phyloP scores from a whole-genome alignment of 2,888 invertebrate genomes.

The Dasypogon diadema region DNA sequence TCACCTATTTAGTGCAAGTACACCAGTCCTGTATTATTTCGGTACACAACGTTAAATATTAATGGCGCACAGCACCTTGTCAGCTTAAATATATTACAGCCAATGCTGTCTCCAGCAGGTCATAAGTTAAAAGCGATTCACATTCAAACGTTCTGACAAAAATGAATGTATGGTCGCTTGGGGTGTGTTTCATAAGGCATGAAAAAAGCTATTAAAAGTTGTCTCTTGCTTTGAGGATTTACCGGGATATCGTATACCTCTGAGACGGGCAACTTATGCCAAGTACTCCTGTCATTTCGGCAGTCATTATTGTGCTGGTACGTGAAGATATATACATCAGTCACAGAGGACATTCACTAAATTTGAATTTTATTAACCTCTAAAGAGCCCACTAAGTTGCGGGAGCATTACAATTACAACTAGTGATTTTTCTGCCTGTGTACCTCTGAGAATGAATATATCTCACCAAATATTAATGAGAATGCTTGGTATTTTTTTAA shows the following conservation, averaged over 20 bases:
- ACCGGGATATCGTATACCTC: conserved; percentile 3
- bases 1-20: conserved; percentile 20
- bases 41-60: conserved; percentile 13
- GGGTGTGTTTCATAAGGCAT: conserved; percentile 33
- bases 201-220: conserved; percentile 31
- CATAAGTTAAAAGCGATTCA: conserved; percentile 24
- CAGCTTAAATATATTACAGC: conserved; percentile 10
- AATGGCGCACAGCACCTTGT: conserved; percentile 17
- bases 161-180: conserved; percentile 35
- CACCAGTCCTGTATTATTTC: neutral
- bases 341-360: neutral
- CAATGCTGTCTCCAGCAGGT: conserved; percentile 8
- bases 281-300: neutral
- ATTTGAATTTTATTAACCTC: neutral
- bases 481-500: too few relatives aligned
- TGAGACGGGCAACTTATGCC: conserved; percentile 14
- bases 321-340: neutral
- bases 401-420: too few relatives aligned
- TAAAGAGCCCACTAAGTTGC: neutral
- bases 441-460: too few relatives aligned
- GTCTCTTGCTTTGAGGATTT: conserved; percentile 3
- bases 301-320: neutral
- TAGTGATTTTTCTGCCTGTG: too few relatives aligned
- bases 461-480: too few relatives aligned
- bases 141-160: conserved; percentile 36